A percentile compares a stretch with the other conserved stretches of the same genome.
These are phyloP conservation scores for Setipinna tenuifilis DNA, from an alignment of 2,797 vertebrate genomes.

Conservation along the genomic window DNA sequence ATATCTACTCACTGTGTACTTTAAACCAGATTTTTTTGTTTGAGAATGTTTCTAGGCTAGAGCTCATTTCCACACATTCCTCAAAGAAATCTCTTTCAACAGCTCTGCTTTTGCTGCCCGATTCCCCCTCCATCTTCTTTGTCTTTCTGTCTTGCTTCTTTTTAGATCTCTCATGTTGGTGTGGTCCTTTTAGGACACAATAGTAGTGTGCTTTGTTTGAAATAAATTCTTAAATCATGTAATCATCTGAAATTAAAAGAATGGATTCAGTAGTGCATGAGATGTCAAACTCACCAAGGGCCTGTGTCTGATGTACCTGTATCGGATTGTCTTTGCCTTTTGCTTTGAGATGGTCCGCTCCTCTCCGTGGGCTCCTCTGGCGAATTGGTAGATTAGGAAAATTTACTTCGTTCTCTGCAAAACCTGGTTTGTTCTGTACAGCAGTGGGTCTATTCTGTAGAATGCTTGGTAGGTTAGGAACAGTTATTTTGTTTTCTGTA, in stretches of 20 bases:
- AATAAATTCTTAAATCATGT: background rate
- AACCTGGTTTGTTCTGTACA: background rate
- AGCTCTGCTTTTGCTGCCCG: conserved; percentile 70
- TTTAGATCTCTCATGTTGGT: conserved; percentile 67
- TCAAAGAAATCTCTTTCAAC: conserved; percentile 74
- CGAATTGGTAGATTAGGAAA: background rate
- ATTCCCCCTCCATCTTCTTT: conserved; percentile 56
- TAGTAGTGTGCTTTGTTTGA: conserved; percentile 5
- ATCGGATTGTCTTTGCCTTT: conserved; percentile 39
- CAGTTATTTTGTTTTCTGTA: background rate
- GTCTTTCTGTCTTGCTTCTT: conserved; percentile 66
- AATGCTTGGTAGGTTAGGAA: background rate
- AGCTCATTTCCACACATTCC: conserved; percentile 77
- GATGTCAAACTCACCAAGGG: conserved; percentile 58
- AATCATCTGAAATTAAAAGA: background rate
- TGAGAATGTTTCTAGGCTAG: conserved; percentile 66
- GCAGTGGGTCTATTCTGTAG: background rate
- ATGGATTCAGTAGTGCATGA: background rate
- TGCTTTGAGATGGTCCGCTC: conserved; percentile 3
- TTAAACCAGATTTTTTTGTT: conserved; percentile 77
- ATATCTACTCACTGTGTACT: conserved; percentile 77
- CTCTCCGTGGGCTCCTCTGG: background rate
- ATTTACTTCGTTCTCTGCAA: background rate
- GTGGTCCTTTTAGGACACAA: conserved; percentile 67
- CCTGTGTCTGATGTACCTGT: conserved; percentile 48